These are phyloP conservation scores for Stegastes partitus DNA, from an alignment of 2,113 vertebrate species.

Conservation along the genomic window DNA sequence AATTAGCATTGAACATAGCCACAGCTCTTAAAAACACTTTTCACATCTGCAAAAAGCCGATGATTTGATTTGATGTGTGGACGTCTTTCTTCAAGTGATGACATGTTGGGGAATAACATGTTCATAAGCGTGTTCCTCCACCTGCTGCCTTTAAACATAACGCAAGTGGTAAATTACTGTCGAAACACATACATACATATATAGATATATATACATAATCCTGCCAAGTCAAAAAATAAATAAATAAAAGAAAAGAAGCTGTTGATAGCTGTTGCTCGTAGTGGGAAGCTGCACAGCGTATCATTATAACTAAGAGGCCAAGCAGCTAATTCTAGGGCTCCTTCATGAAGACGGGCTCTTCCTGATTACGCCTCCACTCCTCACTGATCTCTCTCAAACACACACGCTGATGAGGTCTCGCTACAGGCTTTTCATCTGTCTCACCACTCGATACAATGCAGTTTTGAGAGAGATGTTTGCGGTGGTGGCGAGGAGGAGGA, in stretches of 20 bases:
- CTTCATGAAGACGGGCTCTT: slow-evolving; percentile 71
- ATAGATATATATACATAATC: too few relatives aligned
- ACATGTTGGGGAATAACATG: background rate
- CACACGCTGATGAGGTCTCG: slow-evolving; percentile 69
- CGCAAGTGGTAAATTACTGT: slow-evolving; percentile 48
- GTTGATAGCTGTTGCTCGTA: slow-evolving; percentile 59
- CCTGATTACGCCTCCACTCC: slow-evolving; percentile 76
- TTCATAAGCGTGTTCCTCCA: slow-evolving; percentile 21
- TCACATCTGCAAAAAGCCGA: too few relatives aligned
- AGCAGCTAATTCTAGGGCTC: slow-evolving; percentile 78
- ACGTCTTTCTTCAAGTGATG: background rate
- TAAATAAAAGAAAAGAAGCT: slow-evolving; percentile 10
- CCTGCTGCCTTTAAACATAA: slow-evolving; percentile 44
- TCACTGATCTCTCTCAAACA: slow-evolving; percentile 66
- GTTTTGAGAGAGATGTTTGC: slow-evolving; percentile 5
- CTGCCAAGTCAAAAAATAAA: slow-evolving; percentile 32
- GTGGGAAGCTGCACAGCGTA: slow-evolving; percentile 64
- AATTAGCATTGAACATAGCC: too few relatives aligned
- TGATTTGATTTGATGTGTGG: too few relatives aligned
- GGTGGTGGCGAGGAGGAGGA: too few relatives aligned
- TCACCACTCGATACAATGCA: slow-evolving; percentile 51
- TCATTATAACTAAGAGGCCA: slow-evolving; percentile 79
- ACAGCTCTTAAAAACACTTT: too few relatives aligned
- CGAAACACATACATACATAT: too few relatives aligned
- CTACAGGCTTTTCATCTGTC: slow-evolving; percentile 63